Base-by-base conservation (phyloP, 2,113 vertebrate species). In the Ailuropoda melanoleuca region DNA sequence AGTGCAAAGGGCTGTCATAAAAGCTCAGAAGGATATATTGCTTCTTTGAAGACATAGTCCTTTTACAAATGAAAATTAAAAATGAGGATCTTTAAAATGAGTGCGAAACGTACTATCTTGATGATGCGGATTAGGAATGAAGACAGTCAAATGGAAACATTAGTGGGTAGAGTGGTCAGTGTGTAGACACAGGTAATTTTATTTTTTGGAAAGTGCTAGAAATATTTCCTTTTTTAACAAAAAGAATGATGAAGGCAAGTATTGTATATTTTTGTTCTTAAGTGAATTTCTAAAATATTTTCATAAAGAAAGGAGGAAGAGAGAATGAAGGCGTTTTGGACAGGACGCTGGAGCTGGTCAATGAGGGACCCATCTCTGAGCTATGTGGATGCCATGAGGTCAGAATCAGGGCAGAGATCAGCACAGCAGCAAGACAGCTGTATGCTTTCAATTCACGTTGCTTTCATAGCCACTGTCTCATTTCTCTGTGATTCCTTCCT, bases 201-300 rank as follows among this genome's bases (percentile, higher is more conserved):
- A 46, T 53, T 72, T 50, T 83, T 39, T 66, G 60, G 31, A 82
- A 83, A 89, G 31, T 43, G 55, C 43, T 81, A 19, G 50, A 46
- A n/a, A 8, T 70, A 37, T 82, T 85, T 70, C 13, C 62, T 95
- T 93, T 75, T 92, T 89, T 88, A 88, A 84, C 39, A 37, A 92
- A 74, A 88, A 14, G 8, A 46, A 50, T 56, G 55, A 64, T n/a
- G 53, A 80, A 94, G 62, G 18, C 50, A 84, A 64, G 18, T 70
- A 50, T 48, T 66, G 14, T n/a, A 11, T 39, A 3, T 60, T 19
- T 89, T 50, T 86, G 14, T 56, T 46, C 23, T 77, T 87, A 68
- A 46, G 77, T 13, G 8, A 84, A 56, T 77, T n/a, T 64, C n/a
- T 56, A 46, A 97, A 43, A 70, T 29, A 60, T 81, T 89, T 91